Base-by-base conservation (phyloP, 2,888 invertebrate species). In the Yponomeuta malinellus region DNA sequence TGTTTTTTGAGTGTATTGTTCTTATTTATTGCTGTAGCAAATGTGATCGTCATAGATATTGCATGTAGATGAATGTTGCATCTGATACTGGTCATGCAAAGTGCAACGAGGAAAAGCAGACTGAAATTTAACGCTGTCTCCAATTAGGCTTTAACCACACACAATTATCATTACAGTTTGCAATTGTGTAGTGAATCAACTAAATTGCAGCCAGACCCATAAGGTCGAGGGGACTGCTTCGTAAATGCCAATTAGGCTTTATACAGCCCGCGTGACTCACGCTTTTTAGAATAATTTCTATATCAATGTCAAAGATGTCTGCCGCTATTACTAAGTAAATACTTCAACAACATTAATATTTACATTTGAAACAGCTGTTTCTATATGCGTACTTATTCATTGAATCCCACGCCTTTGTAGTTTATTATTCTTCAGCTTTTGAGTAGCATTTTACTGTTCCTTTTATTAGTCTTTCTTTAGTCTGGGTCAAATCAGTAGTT, bases 221-320 rank as follows among this genome's bases (percentile, higher is more conserved):
- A 48, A 52, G 68, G 68, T 68, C 68, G 48, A 52, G 23, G 70
- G 43, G 63, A 63, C 63, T 63, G 31, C 70, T 31, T 70, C 70
- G 63, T 43, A 70, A 43, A 63, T 63, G 70, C 37, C 70, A 63
- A 70, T 63, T 63, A 70, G 43, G 70, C 63, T 70, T 4, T 70
- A 48, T 23, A 52, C 48, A 69, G 59, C 23, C 73, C 72, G 74
- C 74, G 74, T 87, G 87, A 86, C 74, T 86, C 87, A 87, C 74
- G 71, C 63, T 75, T 78, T 72, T 76, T 74, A 76, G 74, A 76
- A 76, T 77, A 76, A 74, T 74, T 78, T 76, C 72, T 72, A 74
- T 73, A 74, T 33, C 3, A 69, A 63, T 72, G 70, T 63, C 68
- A 67, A 43, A 33, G 29, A 64, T 64, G 31, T 64, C 64, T 31